Conservation (phyloP, 2,888 invertebrate genomes). For the Norana najaformis region DNA sequence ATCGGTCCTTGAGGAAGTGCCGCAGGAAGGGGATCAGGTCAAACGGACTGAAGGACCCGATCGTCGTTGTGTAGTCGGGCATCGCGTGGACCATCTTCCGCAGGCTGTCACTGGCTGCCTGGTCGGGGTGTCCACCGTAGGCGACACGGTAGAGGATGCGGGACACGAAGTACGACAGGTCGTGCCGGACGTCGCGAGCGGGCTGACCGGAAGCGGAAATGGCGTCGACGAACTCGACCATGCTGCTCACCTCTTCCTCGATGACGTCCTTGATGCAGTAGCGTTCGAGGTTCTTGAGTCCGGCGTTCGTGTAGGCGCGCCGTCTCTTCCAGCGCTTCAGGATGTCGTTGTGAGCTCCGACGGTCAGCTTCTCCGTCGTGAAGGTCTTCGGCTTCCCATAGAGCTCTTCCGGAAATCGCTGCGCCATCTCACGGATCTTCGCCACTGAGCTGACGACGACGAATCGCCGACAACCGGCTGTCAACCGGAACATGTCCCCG, state of each 20-base stretch:
- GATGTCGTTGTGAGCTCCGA: constrained; percentile 35
- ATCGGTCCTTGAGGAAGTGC: background rate
- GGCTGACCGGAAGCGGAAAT: background rate
- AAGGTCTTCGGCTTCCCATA: constrained; percentile 34
- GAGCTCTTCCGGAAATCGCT: constrained; percentile 30
- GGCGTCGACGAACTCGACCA: constrained; percentile 21
- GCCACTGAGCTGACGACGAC: constrained; percentile 30
- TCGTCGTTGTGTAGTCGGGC: constrained; percentile 37
- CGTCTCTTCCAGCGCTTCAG: constrained; percentile 33
- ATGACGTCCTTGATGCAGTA: constrained; percentile 29
- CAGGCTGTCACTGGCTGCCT: background rate
- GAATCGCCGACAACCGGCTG: constrained; percentile 28
- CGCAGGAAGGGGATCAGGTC: constrained; percentile 34
- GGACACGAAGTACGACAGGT: constrained; percentile 30
- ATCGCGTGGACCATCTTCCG: constrained; percentile 28
- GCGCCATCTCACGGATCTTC: constrained; percentile 25
- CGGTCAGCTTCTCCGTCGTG: constrained; percentile 28
- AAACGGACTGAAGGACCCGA: constrained; percentile 36
- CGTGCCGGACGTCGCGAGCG: constrained; percentile 25
- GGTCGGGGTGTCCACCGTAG: constrained; percentile 28
- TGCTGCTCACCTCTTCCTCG: constrained; percentile 27
- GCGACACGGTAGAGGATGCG: constrained; percentile 30
- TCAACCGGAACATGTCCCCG: constrained; percentile 29
- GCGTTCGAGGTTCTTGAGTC: constrained; percentile 33
- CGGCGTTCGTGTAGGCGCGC: constrained; percentile 35